Evolutionary conservation across 1,140 invertebrate species (phyloP).

Genomic region (Maconellicoccus hirsutus): DNA sequence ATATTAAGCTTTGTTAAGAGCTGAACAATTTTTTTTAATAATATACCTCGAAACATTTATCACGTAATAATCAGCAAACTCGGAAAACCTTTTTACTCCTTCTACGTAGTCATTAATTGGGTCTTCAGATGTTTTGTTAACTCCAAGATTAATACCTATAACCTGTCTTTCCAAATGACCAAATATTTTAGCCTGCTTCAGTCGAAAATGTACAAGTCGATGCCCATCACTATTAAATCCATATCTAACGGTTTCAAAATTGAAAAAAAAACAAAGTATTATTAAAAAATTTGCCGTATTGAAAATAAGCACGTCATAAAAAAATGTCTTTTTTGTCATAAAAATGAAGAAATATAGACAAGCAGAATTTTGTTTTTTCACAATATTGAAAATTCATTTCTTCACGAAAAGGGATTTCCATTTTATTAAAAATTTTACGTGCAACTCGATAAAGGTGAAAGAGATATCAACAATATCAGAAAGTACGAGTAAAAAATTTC

Average conservation of each 20-base stretch:
- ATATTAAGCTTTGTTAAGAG: background rate
- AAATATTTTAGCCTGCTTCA: conserved; percentile 39
- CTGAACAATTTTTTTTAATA: conserved; percentile 24
- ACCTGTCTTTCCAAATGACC: conserved; percentile 26
- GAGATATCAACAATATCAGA: too few species aligned
- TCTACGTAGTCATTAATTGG: conserved; percentile 66
- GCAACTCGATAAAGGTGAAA: too few species aligned
- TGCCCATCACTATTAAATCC: conserved; percentile 97
- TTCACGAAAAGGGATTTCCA: too few species aligned
- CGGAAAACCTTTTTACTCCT: conserved; percentile 61
- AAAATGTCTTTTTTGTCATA: too few species aligned
- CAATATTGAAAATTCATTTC: too few species aligned
- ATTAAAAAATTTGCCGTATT: too few species aligned
- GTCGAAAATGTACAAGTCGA: conserved; percentile 49
- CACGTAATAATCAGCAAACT: conserved; percentile 75
- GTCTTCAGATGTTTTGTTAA: conserved; percentile 76
- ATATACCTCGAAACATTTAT: conserved; percentile 70
- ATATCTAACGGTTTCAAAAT: conserved; percentile 41
- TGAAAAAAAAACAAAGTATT: conserved; percentile 17
- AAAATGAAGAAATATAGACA: too few species aligned
- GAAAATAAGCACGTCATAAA: too few species aligned
- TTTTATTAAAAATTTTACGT: too few species aligned
- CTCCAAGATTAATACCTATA: conserved; percentile 87
- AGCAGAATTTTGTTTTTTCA: too few species aligned
- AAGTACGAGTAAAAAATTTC: too few species aligned